Evolutionary conservation across 2,113 vertebrate species (phyloP), one percentile per base, ranked within the genome.

Genomic region (Heterocephalus glaber): DNA sequence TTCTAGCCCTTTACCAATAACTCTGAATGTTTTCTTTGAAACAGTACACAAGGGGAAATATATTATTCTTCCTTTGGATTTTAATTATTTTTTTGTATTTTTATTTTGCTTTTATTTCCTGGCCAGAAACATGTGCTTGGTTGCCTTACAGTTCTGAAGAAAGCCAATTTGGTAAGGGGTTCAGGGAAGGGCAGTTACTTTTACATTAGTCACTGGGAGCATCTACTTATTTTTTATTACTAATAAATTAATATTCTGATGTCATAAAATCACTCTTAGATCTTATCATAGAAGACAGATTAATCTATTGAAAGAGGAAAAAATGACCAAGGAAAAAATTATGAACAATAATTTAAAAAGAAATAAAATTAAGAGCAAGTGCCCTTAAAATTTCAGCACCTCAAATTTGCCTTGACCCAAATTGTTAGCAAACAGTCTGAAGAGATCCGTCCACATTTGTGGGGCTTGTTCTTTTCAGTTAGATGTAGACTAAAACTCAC

Each of bases 191-290:
- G 44, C n/a, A 89, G 1, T 68, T 95, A 72, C n/a, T 82, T 89
- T 94, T 70, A 89, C 3, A 86, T 81, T 33, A 93, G n/a, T 28
- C 38, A 81, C 14, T 10, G 20, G 8, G 56, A 26, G 11, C 5
- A 41, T 96, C 83, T 19, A 76, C 38, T 95, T 14, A 56, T 60
- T 66, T 95, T 65, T 70, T n/a, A 2, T 16, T 72, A 87, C 8
- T 86, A 5, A 47, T 24, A 85, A 84, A n/a, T 4, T 47, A 80
- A 38, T 74, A 61, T 11, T 52, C n/a, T 33, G 60, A 95, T 86
- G 9, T 82, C 89, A 90, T 14, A 86, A 96, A 98, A 88, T 89
- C 41, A 86, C 86, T 83, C 24, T 70, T 83, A 47, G 44, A 17
- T 44, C 65, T 76, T 70, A 63, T 38, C 41, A 52, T 0, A 76